Percentiles rank a stretch among this genome's conserved stretches.
Conservation (phyloP, 2,888 invertebrate genomes). For the Drosophila quinaria region DNA sequence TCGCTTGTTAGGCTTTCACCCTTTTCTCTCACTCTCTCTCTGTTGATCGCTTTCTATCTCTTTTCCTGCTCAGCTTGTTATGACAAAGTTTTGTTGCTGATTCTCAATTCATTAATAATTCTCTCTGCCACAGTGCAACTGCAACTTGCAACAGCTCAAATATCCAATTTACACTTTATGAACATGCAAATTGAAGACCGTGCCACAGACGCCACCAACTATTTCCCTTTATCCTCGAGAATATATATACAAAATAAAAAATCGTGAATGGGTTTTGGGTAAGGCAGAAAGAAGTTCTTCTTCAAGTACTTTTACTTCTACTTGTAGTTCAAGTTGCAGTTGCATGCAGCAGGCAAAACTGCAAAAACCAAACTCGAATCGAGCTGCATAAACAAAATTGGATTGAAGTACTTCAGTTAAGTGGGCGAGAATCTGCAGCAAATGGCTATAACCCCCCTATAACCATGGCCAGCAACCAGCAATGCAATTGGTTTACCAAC, state of each 20-base stretch:
- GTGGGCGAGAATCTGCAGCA: conserved; percentile 57
- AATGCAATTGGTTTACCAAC: conserved; percentile 38
- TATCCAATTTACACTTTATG: conserved; percentile 73
- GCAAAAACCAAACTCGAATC: conserved; percentile 34
- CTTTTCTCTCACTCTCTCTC: neutral
- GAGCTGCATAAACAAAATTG: conserved; percentile 61
- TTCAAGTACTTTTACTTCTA: conserved; percentile 20
- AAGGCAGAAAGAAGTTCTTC: conserved; percentile 4
- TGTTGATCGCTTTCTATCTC: neutral
- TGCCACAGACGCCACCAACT: conserved; percentile 40
- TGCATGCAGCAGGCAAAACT: conserved; percentile 31
- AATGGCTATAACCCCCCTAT: conserved; percentile 42
- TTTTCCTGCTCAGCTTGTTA: conserved; percentile 27
- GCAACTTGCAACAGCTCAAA: conserved; percentile 55
- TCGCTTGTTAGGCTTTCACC: conserved; percentile 41
- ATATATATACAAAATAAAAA: conserved; percentile 1
- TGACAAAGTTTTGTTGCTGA: conserved; percentile 68
- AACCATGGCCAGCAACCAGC: conserved; percentile 7
- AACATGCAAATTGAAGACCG: conserved; percentile 70
- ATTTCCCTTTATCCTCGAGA: conserved; percentile 13
- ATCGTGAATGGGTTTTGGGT: neutral
- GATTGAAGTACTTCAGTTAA: conserved; percentile 59
- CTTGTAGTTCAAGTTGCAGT: conserved; percentile 25
- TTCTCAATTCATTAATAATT: conserved; percentile 79
- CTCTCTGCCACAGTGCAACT: conserved; percentile 20